Evolutionary conservation across 2,888 invertebrate genomes (phyloP), one percentile per base, ranked within the genome.

Genomic region (Trissoscelio sp.): DNA sequence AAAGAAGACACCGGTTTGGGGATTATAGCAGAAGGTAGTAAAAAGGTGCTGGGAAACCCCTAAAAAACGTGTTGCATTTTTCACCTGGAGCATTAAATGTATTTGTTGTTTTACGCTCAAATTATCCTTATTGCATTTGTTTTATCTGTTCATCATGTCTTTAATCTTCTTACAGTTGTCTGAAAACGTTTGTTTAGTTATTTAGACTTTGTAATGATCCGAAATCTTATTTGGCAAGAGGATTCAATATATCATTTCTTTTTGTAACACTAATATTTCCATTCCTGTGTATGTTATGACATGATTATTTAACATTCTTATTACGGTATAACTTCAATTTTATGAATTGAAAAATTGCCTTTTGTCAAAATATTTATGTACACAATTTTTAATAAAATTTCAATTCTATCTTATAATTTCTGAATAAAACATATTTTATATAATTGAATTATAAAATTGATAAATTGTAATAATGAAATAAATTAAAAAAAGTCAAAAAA

Each of bases 161-260:
- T 67, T 67, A 67, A 67, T 67, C 66, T 39, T 39, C 42, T 53
- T 62, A 62, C 44, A 66, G 51, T 37, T 57, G 69, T 57, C n/a
- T 24, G 22, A 42, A 44, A 67, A 12, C 11, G 37, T 51, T 66
- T 66, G 51, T 66, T 37, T 66, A 66, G 37, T 62, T 62, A 22
- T 60, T 60, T 28, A 60, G 42, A 44, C n/a, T 24, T 20, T 42
- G 20, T 22, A 60, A 28, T 24, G 44, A 44, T 44, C 60, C 16
- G 7, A 42, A 22, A 60, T 60, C 44, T 55, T 55, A 55, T 55
- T 58, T 58, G 12, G n/a, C 31, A n/a, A 58, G 12, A 42, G 22
- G 58, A 39, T 58, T 22, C 58, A 7, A 24, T 58, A 58, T 22
- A 39, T 58, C 24, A 42, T 58, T 39, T 58, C 12, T 57, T 55